These are phyloP conservation scores for Gouania willdenowi DNA, from an alignment of 2,797 vertebrate genomes.

Conservation along the genomic window DNA sequence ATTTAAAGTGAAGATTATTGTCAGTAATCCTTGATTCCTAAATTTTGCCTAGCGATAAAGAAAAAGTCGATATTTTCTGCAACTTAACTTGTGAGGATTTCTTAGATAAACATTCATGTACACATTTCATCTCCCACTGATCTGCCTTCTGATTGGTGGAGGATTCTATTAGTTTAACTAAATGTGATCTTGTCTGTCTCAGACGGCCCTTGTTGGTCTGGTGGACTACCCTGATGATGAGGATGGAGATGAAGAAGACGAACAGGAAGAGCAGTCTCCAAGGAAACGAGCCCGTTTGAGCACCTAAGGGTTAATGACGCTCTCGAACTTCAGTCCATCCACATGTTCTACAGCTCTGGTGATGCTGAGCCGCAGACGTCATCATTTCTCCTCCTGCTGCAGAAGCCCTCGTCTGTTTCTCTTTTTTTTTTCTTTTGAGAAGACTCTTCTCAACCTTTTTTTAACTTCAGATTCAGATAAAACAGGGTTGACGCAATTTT, in stretches of 20 bases:
- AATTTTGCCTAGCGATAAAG: too few species aligned
- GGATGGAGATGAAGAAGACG: constrained; percentile 95
- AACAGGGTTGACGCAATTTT: constrained; percentile 71
- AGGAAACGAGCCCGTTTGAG: constrained; percentile 94
- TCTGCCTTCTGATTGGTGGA: too few species aligned
- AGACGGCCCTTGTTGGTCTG: constrained; percentile 92
- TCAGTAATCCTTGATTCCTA: too few species aligned
- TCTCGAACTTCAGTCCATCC: constrained; percentile 70
- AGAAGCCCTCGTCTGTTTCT: constrained; percentile 42
- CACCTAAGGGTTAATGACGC: constrained; percentile 82
- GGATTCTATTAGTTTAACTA: too few species aligned
- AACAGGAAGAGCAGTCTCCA: constrained; percentile 89
- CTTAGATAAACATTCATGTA: too few species aligned
- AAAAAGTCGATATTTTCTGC: too few species aligned
- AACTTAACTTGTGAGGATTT: too few species aligned
- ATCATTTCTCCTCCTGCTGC: constrained; percentile 58
- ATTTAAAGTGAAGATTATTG: too few species aligned
- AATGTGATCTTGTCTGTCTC: neutral
- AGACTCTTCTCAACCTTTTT: too few species aligned
- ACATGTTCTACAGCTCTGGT: constrained; percentile 50
- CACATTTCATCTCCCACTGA: too few species aligned
- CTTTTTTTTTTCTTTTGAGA: constrained; percentile 23
- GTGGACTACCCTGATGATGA: constrained; percentile 99
- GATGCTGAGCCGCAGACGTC: too few species aligned
- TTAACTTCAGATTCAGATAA: too few species aligned